Conservation (phyloP, 2,888 invertebrate genomes). For the Xanthorhoe designata region DNA sequence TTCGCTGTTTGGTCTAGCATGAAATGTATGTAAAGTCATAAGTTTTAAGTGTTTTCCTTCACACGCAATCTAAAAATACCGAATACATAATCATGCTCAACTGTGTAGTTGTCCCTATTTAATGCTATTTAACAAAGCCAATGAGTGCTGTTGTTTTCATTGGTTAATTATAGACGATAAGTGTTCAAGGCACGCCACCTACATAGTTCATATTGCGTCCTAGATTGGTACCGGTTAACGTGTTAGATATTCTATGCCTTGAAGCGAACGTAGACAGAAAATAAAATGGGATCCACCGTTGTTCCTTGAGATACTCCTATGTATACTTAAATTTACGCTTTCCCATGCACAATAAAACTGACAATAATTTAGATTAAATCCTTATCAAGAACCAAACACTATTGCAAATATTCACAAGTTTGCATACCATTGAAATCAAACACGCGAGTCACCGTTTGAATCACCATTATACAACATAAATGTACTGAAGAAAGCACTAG, state of each 20-base stretch:
- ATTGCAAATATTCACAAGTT: constrained; percentile 9
- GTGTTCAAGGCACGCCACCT: constrained; percentile 41
- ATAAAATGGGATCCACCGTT: constrained; percentile 4
- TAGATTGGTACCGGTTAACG: constrained; percentile 35
- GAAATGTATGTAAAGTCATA: constrained; percentile 9
- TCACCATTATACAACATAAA: constrained; percentile 13
- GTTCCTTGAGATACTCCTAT: constrained; percentile 9
- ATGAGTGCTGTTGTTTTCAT: constrained; percentile 40
- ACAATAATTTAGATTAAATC: neutral
- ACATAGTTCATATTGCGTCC: constrained; percentile 35
- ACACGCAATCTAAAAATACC: constrained; percentile 22
- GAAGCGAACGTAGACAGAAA: constrained; percentile 1
- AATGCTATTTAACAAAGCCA: constrained; percentile 31
- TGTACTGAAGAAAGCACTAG: constrained; percentile 15
- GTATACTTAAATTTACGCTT: neutral
- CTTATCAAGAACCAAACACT: neutral
- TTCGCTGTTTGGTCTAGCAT: constrained; percentile 5
- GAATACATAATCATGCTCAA: constrained; percentile 19
- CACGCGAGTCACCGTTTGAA: constrained; percentile 22
- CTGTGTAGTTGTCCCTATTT: constrained; percentile 27
- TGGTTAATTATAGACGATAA: constrained; percentile 37
- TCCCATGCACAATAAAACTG: neutral
- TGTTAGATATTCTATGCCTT: constrained; percentile 4
- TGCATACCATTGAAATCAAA: constrained; percentile 15
- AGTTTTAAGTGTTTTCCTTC: constrained; percentile 21